phyloP scores from a whole-genome alignment of 2,888 invertebrate genomes.

The Chymomyza fuscimana region DNA sequence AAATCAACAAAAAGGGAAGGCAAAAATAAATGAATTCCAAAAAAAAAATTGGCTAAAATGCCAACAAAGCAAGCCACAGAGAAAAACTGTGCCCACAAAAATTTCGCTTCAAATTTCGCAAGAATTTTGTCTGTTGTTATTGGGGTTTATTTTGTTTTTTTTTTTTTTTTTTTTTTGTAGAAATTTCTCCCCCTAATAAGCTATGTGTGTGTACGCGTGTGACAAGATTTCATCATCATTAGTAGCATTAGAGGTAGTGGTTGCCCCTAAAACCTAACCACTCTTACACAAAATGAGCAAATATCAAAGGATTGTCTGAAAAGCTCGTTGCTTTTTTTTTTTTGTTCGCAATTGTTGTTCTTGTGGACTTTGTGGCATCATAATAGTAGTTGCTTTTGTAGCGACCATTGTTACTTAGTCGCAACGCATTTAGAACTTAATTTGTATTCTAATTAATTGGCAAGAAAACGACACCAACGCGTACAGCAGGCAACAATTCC shows the following conservation, averaged over 20 bases:
- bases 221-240: constrained; percentile 55
- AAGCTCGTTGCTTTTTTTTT: constrained; percentile 40
- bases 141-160: constrained; percentile 24
- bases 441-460: constrained; percentile 67
- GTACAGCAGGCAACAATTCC: constrained; percentile 20
- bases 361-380: not conserved
- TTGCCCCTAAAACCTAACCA: no score
- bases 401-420: constrained; percentile 57
- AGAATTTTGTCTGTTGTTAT: constrained; percentile 38
- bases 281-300: not conserved
- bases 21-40: not conserved
- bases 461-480: constrained; percentile 54
- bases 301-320: constrained; percentile 61
- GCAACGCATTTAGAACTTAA: constrained; percentile 72
- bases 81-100: constrained; percentile 19
- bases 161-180: constrained; percentile 17
- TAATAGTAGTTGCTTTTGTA: constrained; percentile 22
- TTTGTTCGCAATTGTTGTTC: constrained; percentile 28
- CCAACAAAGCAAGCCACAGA: constrained; percentile 7
- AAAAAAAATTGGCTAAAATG: constrained; percentile 51
- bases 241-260: not conserved
- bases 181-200: not conserved
- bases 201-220: constrained; percentile 16
- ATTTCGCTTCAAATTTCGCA: constrained; percentile 57
- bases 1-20: not conserved